Conservation (phyloP, 2,113 vertebrate genomes). For the Pachyramphus minor region DNA sequence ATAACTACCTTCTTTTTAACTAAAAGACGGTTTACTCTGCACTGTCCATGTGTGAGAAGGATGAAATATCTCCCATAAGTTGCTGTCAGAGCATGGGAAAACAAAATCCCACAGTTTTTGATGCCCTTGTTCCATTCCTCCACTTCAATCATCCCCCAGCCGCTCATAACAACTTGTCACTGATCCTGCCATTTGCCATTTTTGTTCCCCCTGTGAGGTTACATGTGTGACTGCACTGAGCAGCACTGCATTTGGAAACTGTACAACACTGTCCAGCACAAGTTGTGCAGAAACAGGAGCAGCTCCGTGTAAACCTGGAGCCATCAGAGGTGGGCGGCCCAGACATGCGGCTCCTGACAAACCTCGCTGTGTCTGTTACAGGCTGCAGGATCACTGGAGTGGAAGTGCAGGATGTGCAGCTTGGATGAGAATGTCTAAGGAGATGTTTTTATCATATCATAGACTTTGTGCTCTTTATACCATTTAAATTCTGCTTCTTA, state of each 20-base stretch:
- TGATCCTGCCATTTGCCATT: constrained; percentile 70
- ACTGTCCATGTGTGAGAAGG: not conserved
- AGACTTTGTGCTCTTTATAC: not conserved
- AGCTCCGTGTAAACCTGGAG: not conserved
- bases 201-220: constrained; percentile 62
- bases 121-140: constrained; percentile 77
- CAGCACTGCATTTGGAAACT: not conserved
- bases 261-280: constrained; percentile 18
- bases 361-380: not conserved
- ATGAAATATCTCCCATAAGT: not conserved
- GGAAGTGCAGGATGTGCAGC: constrained; percentile 23
- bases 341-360: not conserved
- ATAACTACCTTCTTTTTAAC: constrained; percentile 31
- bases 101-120: constrained; percentile 69
- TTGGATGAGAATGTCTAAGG: not conserved
- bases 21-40: constrained; percentile 15
- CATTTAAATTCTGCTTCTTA: not conserved
- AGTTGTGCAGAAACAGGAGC: constrained; percentile 40
- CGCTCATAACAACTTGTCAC: constrained; percentile 76
- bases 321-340: constrained; percentile 39
- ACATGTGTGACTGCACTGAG: constrained; percentile 6
- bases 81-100: constrained; percentile 79
- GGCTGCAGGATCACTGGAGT: constrained; percentile 3
- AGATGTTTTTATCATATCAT: not conserved
- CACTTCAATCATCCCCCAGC: constrained; percentile 69